Evolutionary conservation across 1,140 invertebrate genomes (phyloP), one percentile per base, ranked within the genome.

Genomic region (Drosophila varians): DNA sequence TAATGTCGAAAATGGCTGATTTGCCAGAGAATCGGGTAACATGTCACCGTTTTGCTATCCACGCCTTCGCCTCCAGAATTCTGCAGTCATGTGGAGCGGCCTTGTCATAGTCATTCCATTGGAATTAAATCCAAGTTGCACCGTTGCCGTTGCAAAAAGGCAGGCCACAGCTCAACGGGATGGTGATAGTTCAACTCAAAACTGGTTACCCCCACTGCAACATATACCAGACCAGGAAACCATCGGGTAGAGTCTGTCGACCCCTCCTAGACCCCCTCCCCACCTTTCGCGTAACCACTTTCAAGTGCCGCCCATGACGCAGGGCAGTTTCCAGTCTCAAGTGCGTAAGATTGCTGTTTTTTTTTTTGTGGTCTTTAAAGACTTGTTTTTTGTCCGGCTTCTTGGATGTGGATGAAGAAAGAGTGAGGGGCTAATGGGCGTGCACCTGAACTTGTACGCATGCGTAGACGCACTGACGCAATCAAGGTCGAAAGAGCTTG

Each of bases 391-490:
- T 64, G 36, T 40, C 53, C 54, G 62, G 75, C 42, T 53, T 31
- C 55, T 62, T 42, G 19, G 16, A 12, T 9, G 11, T 25, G 34
- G 46, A n/a, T n/a, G 14, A n/a, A 36, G 25, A 16, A 45, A 12
- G 38, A 21, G 14, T 4, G 42, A 16, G 38, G 12, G 43, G 36
- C 43, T n/a, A 38, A 55, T 56, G 70, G 57, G 75, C 74, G 46
- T 75, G 79, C 51, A 76, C 80, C 79, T 86, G 80, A 86, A 86
- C 79, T 84, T 84, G 80, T 48, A 48, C 51, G 56, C 52, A 56
- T 60, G 48, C 42, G 46, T 70, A 61, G 51, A 74, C 70, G 58
- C 58, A 74, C 52, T 72, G 55, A 64, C 79, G 70, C 7, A 28
- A 34, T 83, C 65, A 84, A 80, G 79, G 79, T 65, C 62, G 42